These are phyloP conservation scores for Hyposoter didymator DNA, from an alignment of 2,888 invertebrate genomes.

Conservation along the genomic window DNA sequence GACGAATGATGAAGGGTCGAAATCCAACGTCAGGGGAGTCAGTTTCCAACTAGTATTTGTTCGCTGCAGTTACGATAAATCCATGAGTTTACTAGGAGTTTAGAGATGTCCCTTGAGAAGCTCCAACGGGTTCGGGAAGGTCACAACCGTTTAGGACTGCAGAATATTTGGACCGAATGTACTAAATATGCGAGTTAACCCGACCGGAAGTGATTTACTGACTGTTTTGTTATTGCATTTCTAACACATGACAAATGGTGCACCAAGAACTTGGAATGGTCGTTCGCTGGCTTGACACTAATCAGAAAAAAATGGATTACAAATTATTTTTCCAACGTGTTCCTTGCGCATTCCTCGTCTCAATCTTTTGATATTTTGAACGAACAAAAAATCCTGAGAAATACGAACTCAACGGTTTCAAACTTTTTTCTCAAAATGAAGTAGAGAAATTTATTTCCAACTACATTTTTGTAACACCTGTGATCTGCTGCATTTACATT, in stretches of 20 bases:
- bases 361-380: not conserved
- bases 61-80: not conserved
- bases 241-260: not conserved
- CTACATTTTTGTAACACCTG: not conserved
- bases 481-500: not conserved
- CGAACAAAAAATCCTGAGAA: not conserved
- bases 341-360: no score
- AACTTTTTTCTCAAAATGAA: not conserved
- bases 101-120: constrained; percentile 1
- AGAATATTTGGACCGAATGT: not conserved
- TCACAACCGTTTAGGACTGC: not conserved
- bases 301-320: not conserved
- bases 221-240: not conserved
- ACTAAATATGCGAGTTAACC: constrained; percentile 3
- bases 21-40: not conserved
- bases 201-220: not conserved
- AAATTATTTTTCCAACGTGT: not conserved
- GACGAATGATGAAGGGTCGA: not conserved
- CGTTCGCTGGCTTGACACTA: not conserved
- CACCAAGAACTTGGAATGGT: not conserved
- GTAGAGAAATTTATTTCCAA: not conserved
- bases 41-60: not conserved
- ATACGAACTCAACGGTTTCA: not conserved
- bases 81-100: constrained; percentile 3
- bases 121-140: not conserved